A percentile compares a stretch with the other conserved stretches of the same genome.
These are phyloP conservation scores for Lepidotrigona ventralis DNA, from an alignment of 1,140 invertebrate genomes.

Conservation along the genomic window DNA sequence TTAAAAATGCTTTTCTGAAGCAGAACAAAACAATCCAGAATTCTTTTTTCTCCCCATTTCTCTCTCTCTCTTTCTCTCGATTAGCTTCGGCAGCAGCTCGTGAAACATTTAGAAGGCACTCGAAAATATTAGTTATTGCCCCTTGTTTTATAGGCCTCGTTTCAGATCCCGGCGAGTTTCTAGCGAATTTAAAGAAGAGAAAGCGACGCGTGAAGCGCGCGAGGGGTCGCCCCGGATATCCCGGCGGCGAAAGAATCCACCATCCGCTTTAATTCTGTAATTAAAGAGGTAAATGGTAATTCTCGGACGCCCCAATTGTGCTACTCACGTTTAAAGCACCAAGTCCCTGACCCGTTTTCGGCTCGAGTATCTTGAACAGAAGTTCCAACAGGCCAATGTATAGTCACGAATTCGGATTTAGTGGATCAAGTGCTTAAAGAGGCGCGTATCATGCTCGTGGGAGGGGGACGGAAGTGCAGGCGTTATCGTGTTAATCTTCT, in stretches of 20 bases:
- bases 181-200: background rate
- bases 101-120: background rate
- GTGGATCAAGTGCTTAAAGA: constrained; percentile 50
- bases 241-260: constrained; percentile 14
- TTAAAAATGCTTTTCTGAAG: no score
- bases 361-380: constrained; percentile 42
- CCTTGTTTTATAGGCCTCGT: background rate
- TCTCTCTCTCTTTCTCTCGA: background rate
- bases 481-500: background rate
- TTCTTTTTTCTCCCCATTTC: no score
- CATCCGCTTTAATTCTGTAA: constrained; percentile 47
- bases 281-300: constrained; percentile 53
- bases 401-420: constrained; percentile 46
- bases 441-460: background rate
- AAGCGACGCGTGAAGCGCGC: background rate
- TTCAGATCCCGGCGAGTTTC: background rate
- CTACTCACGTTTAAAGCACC: constrained; percentile 32
- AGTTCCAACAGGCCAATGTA: constrained; percentile 32
- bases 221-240: background rate
- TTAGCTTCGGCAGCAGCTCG: background rate
- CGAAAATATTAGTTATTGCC: background rate
- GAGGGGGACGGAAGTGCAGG: background rate
- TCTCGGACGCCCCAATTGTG: constrained; percentile 42
- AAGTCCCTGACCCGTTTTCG: constrained; percentile 46
- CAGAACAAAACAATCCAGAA: no score